A percentile compares a stretch with the other conserved stretches of the same genome.
Evolutionary conservation across 2,797 vertebrate species (phyloP).

Genomic region (Gadopsis marmoratus): DNA sequence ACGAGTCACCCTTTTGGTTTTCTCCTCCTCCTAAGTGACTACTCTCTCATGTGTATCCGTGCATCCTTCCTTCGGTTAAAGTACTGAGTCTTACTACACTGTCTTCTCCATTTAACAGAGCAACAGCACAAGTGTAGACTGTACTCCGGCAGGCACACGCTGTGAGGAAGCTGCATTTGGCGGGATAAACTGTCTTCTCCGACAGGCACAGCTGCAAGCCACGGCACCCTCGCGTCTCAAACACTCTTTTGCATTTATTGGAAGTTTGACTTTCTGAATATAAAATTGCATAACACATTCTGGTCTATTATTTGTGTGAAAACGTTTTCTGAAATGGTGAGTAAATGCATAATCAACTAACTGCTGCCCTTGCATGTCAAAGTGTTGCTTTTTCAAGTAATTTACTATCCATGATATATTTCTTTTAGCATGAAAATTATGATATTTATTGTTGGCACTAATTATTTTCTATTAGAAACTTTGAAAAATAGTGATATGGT

Average conservation of each 20-base stretch:
- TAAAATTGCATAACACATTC: constrained; percentile 20
- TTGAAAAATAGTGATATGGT: not conserved
- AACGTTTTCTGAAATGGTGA: constrained; percentile 20
- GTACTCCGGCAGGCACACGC: constrained; percentile 72
- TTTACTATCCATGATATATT: not conserved
- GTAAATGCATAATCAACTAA: constrained; percentile 9
- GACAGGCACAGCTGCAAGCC: constrained; percentile 2
- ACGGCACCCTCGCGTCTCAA: not conserved
- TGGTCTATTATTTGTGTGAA: constrained; percentile 37
- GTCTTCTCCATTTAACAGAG: constrained; percentile 75
- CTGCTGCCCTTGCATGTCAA: constrained; percentile 13
- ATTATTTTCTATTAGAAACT: not conserved
- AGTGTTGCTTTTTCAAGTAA: constrained; percentile 16
- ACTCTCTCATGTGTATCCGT: constrained; percentile 23
- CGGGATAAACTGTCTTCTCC: constrained; percentile 2
- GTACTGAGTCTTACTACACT: constrained; percentile 40
- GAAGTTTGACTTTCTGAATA: constrained; percentile 36
- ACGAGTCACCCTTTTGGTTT: constrained; percentile 33
- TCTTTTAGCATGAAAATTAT: not conserved
- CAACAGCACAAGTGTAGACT: constrained; percentile 74
- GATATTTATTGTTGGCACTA: not conserved
- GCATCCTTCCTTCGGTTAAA: constrained; percentile 12
- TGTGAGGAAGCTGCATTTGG: constrained; percentile 59
- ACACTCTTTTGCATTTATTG: constrained; percentile 54
- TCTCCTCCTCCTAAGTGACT: constrained; percentile 20